Percentiles rank a stretch among this genome's conserved stretches.
phyloP scores from a whole-genome alignment of 2,888 invertebrate genomes.

The Coenonympha glycerion region DNA sequence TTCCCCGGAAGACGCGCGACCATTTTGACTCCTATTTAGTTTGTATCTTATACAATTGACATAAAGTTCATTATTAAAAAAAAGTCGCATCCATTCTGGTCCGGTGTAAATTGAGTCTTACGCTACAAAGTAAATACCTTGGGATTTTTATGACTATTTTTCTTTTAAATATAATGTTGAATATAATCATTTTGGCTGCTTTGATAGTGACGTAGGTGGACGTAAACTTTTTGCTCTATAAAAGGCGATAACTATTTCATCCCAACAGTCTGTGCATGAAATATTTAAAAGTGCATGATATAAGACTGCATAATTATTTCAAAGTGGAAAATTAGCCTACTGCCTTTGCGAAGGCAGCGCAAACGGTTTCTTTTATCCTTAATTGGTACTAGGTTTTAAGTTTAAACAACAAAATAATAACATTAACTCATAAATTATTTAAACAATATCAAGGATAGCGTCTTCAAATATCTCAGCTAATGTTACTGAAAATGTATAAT shows the following conservation, averaged over 20 bases:
- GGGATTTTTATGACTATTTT: too few species aligned
- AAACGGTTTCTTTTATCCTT: constrained; percentile 53
- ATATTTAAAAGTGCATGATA: constrained; percentile 2
- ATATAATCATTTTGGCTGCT: too few species aligned
- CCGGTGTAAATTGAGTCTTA: too few species aligned
- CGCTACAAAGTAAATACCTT: too few species aligned
- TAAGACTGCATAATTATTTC: not conserved
- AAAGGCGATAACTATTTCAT: not conserved
- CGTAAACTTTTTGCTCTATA: not conserved
- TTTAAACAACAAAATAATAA: constrained; percentile 35
- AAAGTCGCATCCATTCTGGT: too few species aligned
- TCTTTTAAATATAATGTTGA: too few species aligned
- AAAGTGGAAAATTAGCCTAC: constrained; percentile 6
- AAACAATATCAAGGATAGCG: not conserved
- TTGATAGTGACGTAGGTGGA: too few species aligned
- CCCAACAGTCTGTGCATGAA: not conserved
- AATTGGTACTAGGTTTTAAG: constrained; percentile 52
- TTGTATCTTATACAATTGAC: too few species aligned
- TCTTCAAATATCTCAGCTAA: not conserved
- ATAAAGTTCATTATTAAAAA: too few species aligned
- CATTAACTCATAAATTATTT: not conserved
- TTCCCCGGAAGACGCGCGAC: too few species aligned
- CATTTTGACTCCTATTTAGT: too few species aligned
- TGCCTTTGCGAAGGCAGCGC: not conserved
- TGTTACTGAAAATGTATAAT: not conserved